Evolutionary conservation across 2,797 vertebrate genomes (phyloP).

Genomic region (Heterohyrax brucei): DNA sequence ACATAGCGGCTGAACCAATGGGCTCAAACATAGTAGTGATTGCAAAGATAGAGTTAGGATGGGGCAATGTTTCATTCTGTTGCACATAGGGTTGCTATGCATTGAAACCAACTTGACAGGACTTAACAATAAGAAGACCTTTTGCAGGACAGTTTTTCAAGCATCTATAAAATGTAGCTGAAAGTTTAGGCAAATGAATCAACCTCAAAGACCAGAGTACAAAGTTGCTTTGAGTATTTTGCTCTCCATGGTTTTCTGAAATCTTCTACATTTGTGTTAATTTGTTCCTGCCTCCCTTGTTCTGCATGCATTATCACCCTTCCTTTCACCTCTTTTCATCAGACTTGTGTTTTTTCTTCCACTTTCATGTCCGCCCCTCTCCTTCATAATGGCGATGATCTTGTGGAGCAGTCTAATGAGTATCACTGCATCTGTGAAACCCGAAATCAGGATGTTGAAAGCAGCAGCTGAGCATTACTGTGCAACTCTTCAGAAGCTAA

Average conservation of each 20-base stretch:
- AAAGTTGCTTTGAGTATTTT: slow-evolving; percentile 42
- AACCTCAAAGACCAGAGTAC: not conserved
- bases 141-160: slow-evolving; percentile 45
- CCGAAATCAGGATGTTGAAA: not conserved
- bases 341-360: not conserved
- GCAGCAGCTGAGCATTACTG: not conserved
- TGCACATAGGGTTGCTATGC: no score
- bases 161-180: not conserved
- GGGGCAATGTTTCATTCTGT: no score
- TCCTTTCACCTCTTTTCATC: not conserved
- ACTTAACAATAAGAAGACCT: not conserved
- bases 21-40: no score
- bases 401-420: not conserved
- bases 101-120: no score
- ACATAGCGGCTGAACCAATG: no score
- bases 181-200: slow-evolving; percentile 31
- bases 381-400: slow-evolving; percentile 34
- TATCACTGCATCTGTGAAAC: not conserved
- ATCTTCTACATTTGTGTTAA: slow-evolving; percentile 4
- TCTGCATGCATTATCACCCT: not conserved
- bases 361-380: not conserved
- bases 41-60: no score
- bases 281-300: slow-evolving; percentile 5
- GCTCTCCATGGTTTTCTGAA: slow-evolving; percentile 38
- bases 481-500: not conserved